phyloP scores from a whole-genome alignment of 2,113 vertebrate species.

The Gallinago media region DNA sequence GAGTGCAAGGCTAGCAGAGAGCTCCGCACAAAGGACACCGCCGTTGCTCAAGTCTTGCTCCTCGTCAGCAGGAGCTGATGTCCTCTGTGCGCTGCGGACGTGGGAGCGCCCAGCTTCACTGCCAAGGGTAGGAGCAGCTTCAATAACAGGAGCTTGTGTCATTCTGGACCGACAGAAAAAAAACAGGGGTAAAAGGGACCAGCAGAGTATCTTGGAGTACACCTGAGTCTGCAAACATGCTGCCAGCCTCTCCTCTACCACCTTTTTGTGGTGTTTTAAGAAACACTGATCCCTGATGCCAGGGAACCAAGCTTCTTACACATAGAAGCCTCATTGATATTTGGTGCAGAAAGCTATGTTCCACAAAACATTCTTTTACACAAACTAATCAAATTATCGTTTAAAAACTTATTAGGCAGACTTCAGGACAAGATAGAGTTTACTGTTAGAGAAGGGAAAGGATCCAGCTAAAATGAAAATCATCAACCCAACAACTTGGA shows the following conservation, averaged over 20 bases:
- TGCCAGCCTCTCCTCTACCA: background rate
- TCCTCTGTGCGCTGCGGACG: rapidly evolving
- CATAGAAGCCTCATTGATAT: background rate
- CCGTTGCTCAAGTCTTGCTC: rapidly evolving
- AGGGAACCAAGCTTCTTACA: background rate
- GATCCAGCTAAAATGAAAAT: background rate
- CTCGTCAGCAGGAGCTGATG: background rate
- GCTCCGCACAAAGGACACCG: background rate
- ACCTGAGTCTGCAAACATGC: background rate
- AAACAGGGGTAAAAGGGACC: background rate
- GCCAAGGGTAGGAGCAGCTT: background rate
- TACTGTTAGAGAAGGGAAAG: background rate
- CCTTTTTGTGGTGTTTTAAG: background rate
- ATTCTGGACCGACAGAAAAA: background rate
- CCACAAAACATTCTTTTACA: background rate
- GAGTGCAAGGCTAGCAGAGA: background rate
- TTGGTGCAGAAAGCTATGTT: background rate
- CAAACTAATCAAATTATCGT: background rate
- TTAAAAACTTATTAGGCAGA: background rate
- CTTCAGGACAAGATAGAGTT: background rate
- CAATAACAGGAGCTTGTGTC: background rate
- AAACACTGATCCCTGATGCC: background rate
- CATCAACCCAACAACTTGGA: background rate
- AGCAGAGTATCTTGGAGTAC: background rate
- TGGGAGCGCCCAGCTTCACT: background rate